Base-by-base conservation (phyloP, 2,113 vertebrate species). In the Salvator merianae region DNA sequence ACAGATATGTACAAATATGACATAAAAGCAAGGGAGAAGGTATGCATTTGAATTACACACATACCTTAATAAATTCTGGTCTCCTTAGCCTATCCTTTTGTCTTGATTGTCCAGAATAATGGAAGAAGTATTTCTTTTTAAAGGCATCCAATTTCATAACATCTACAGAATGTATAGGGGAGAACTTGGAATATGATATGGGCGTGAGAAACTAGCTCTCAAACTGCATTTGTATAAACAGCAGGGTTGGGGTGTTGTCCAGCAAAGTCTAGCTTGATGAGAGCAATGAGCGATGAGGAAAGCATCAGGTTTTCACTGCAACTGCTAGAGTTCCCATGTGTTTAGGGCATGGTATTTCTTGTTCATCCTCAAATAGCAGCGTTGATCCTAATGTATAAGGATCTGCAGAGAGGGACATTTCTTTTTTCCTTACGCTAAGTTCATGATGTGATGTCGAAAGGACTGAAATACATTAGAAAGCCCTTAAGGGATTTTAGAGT, bases 311-410 rank as follows among this genome's bases (percentile, higher is more conserved):
- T 88, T 88, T 47, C 53, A 53, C 13, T 16, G 13, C 32, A 85
- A 73, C 36, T 69, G 0, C 59, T 86, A 88, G 73, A 69, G 20
- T 84, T 36, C 68, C 66, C 73, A 14, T 50, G 10, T 84, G 62
- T 50, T 88, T 90, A 73, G 71, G 20, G 28, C 79, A 36, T 81
- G 68, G 84, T 81, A 43, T 86, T 88, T 87, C 71, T 40, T 7
- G 43, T 84, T 86, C 90, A 85, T 84, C 86, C 91, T 81, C 77
- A 85, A 89, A 84, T 69, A 89, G 76, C 40, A 87, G 91, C 79
- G 86, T 85, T 93, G 92, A 81, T 89, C 86, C 87, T 91, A 90
- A 91, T 85, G 82, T 89, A 38, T 69, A 82, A 38, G 70, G 40
- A 85, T 84, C 69, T 7, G 20, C 40, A 72, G 72, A 74, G 14